Base-by-base conservation (phyloP, 2,797 vertebrate genomes). In the Danio choprae region DNA sequence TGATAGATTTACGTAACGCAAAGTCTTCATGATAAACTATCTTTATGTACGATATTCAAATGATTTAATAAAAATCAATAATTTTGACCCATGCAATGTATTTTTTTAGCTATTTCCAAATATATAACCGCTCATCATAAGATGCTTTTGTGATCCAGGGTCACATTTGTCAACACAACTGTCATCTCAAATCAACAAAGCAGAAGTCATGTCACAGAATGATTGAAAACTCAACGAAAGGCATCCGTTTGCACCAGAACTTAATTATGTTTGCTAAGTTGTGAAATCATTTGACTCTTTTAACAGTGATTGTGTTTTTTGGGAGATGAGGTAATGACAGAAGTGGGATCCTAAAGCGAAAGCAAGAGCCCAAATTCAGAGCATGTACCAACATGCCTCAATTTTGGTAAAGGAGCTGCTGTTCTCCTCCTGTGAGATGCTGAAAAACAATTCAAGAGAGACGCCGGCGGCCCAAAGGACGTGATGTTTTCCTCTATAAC, bases 341-440 rank as follows among this genome's bases (percentile, higher is more conserved):
- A 86, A 81, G 81, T 40, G 53, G 64, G 18, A 75, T 85, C 82
- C 78, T 50, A 50, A 53, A 50, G 58, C 63, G 84, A 65, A 80
- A 85, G 80, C 4, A 38, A 60, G 9, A 82, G 84, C 80, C 84
- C 85, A 80, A 56, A 81, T 53, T 80, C 86, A 85, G 86, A 87
- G 83, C 89, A 43, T 88, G 92, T 89, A 87, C 81, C 72, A 88
- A 86, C 90, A 83, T 89, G 90, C 79, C 88, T 82, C 65, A 69
- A 70, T 87, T 83, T 87, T 75, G 84, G 78, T 84, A 81, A 50
- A 36, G 50, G 75, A 81, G 73, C 83, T 59, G 43, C 53, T 90
- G 87, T 88, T 88, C 87, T 86, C 90, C 88, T 90, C 93, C 90
- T 90, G 81, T 58, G 91, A 92, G 92, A 93, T 87, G 6, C 77